Evolutionary conservation across 1,140 invertebrate species (phyloP).

Genomic region (Polyergus mexicanus): DNA sequence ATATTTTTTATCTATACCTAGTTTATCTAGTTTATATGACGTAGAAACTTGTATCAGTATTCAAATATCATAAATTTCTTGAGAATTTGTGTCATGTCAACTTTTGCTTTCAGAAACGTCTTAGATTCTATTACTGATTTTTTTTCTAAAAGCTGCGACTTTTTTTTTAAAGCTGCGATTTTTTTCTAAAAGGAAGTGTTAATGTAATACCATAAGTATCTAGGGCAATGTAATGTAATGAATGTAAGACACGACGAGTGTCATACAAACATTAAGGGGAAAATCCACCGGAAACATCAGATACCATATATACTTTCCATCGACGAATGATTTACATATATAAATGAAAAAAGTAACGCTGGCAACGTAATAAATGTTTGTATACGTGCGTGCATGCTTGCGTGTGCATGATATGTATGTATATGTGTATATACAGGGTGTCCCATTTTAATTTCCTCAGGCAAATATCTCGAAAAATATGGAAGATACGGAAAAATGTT

Average conservation of each 20-base stretch:
- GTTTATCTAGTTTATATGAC: background rate
- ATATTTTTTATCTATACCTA: background rate
- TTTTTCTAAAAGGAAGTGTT: background rate
- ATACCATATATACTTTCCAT: too few species aligned
- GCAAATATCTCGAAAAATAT: too few species aligned
- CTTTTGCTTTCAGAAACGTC: conserved; percentile 35
- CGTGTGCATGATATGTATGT: too few species aligned
- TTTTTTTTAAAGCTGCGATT: background rate
- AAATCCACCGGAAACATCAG: conserved; percentile 56
- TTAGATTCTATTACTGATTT: conserved; percentile 17
- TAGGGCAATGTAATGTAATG: too few species aligned
- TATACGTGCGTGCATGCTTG: background rate
- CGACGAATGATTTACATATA: conserved; percentile 21
- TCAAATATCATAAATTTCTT: background rate
- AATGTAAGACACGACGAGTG: conserved; percentile 17
- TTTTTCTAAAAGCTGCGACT: background rate
- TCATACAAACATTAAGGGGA: conserved; percentile 48
- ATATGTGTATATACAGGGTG: too few species aligned
- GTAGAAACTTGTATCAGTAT: background rate
- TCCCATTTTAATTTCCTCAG: too few species aligned
- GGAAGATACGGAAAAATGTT: too few species aligned
- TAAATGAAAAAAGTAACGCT: conserved; percentile 25
- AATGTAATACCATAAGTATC: conserved; percentile 34
- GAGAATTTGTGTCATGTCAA: background rate
- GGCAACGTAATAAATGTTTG: too few species aligned